These are phyloP conservation scores for Idris sp. DNA, from an alignment of 1,140 invertebrate species.

Conservation along the genomic window DNA sequence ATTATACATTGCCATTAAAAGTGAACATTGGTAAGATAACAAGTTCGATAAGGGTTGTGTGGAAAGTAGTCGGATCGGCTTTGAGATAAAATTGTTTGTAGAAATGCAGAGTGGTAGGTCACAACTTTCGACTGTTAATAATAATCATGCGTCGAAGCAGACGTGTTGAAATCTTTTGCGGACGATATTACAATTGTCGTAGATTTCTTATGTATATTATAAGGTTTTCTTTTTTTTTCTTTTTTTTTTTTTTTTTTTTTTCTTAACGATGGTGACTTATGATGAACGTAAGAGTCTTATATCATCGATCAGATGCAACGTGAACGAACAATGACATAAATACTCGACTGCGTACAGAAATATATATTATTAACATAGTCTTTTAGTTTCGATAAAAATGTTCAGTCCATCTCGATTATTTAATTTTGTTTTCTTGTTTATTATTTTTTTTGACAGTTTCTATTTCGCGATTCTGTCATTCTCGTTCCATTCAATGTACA, in stretches of 20 bases:
- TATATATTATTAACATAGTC: conserved; percentile 78
- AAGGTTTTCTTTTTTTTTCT: no score
- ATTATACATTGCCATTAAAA: conserved; percentile 10
- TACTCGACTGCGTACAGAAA: conserved; percentile 79
- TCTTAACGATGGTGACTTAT: conserved; percentile 62
- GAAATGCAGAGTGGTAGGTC: conserved; percentile 63
- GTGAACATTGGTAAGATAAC: conserved; percentile 46
- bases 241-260: no score
- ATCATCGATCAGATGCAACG: conserved; percentile 78
- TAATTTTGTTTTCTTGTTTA: no score
- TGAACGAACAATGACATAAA: conserved; percentile 78
- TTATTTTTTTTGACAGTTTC: no score
- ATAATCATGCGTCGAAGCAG: conserved; percentile 52
- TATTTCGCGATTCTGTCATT: conserved; percentile 48
- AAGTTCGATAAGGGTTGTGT: conserved; percentile 54
- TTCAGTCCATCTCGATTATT: conserved; percentile 78
- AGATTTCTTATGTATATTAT: no score
- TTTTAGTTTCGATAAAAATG: conserved; percentile 80
- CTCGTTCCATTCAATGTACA: conserved; percentile 59
- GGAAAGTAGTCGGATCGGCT: conserved; percentile 49
- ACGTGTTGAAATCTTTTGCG: conserved; percentile 48
- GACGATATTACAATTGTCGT: no score
- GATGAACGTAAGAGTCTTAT: conserved; percentile 77
- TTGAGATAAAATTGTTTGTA: conserved; percentile 49
- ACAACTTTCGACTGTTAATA: conserved; percentile 47